A percentile compares a stretch with the other conserved stretches of the same genome.
Conservation (phyloP, 2,113 vertebrate species). For the Heteronetta atricapilla region DNA sequence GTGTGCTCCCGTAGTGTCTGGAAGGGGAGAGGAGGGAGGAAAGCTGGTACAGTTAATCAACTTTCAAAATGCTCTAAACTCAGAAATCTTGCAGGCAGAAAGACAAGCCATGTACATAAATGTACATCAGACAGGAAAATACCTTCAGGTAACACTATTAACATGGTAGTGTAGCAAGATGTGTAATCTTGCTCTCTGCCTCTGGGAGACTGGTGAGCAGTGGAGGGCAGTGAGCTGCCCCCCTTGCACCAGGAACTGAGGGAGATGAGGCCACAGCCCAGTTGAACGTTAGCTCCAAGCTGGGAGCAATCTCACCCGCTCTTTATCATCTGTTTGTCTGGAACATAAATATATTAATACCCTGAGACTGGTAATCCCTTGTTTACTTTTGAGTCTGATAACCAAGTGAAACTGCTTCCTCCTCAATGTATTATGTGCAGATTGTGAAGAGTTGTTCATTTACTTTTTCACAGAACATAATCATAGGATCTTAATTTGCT, state of each 20-base stretch:
- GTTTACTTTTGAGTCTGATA: constrained; percentile 30
- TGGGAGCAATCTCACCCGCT: neutral
- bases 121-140: neutral
- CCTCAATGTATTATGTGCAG: neutral
- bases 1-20: neutral
- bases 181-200: neutral
- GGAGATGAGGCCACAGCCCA: neutral
- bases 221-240: neutral
- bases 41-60: neutral
- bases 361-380: neutral
- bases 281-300: neutral
- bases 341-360: neutral
- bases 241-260: neutral
- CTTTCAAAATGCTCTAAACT: neutral
- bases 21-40: neutral
- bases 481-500: neutral
- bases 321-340: constrained; percentile 39
- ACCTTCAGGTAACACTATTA: neutral
- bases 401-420: neutral
- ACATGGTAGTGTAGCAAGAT: neutral
- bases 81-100: neutral
- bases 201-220: neutral
- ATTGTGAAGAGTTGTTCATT: neutral
- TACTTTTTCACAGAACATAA: neutral
- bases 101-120: neutral